phyloP scores from a whole-genome alignment of 2,888 invertebrate species.

The Itoplectis maculator region DNA sequence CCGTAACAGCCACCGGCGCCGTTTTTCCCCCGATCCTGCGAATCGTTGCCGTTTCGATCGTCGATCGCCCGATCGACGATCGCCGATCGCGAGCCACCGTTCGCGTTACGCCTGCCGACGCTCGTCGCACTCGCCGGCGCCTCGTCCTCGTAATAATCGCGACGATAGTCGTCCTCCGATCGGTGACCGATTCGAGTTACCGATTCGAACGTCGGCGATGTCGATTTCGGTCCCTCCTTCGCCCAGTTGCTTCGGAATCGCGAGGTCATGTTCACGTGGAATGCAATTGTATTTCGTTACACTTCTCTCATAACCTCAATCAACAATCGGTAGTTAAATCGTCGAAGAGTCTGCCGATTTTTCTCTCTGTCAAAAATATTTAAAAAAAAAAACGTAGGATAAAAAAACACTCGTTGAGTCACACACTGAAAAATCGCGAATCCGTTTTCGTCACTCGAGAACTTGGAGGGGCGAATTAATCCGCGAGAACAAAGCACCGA shows the following conservation, averaged over 20 bases:
- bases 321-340: too few relatives aligned
- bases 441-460: neutral
- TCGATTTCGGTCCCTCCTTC: constrained; percentile 72
- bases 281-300: neutral
- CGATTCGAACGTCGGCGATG: constrained; percentile 61
- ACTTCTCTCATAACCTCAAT: constrained; percentile 20
- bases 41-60: constrained; percentile 64
- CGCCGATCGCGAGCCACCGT: neutral
- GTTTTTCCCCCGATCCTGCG: constrained; percentile 29
- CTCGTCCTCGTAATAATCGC: constrained; percentile 26
- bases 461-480: neutral
- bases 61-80: constrained; percentile 44
- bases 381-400: neutral
- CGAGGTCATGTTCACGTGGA: constrained; percentile 77
- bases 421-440: constrained; percentile 1
- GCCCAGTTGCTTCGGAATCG: constrained; percentile 76
- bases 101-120: constrained; percentile 22
- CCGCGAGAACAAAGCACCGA: neutral
- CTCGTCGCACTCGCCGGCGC: constrained; percentile 1
- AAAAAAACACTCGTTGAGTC: neutral
- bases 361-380: neutral
- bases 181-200: constrained; percentile 24
- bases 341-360: neutral
- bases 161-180: constrained; percentile 31
- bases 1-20: constrained; percentile 47